phyloP scores from a whole-genome alignment of 2,113 vertebrate genomes.

The Holacanthus passer region DNA sequence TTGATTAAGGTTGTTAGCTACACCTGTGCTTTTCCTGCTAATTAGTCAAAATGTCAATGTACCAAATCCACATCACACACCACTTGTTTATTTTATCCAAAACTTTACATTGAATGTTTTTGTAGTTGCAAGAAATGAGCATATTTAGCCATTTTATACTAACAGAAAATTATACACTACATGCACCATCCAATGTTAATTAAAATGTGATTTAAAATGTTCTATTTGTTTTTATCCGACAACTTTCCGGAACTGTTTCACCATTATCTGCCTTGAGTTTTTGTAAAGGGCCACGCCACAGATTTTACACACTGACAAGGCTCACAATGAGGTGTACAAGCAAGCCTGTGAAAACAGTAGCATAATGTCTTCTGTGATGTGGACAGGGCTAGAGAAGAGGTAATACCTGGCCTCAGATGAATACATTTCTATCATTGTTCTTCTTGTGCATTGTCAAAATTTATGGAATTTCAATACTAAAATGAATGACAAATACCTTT shows the following conservation, averaged over 20 bases:
- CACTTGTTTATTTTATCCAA: neutral
- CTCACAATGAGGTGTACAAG: no score
- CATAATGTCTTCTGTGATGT: no score
- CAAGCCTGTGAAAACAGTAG: no score
- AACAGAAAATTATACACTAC: no score
- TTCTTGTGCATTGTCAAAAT: no score
- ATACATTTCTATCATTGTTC: neutral
- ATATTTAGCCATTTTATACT: neutral
- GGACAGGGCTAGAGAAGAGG: neutral
- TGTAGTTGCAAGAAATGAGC: neutral
- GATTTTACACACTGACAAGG: no score
- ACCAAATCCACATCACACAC: neutral
- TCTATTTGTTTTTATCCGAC: no score
- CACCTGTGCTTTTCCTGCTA: neutral
- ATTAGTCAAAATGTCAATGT: neutral
- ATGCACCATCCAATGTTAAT: neutral
- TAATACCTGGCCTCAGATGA: neutral
- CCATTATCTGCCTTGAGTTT: no score
- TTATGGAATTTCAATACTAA: neutral
- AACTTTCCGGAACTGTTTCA: no score
- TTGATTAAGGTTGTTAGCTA: neutral
- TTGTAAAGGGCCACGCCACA: neutral
- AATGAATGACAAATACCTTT: neutral
- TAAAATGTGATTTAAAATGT: neutral
- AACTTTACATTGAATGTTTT: neutral